Evolutionary conservation across 2,888 invertebrate genomes (phyloP), one percentile per base, ranked within the genome.

Genomic region (Acleris emargana): DNA sequence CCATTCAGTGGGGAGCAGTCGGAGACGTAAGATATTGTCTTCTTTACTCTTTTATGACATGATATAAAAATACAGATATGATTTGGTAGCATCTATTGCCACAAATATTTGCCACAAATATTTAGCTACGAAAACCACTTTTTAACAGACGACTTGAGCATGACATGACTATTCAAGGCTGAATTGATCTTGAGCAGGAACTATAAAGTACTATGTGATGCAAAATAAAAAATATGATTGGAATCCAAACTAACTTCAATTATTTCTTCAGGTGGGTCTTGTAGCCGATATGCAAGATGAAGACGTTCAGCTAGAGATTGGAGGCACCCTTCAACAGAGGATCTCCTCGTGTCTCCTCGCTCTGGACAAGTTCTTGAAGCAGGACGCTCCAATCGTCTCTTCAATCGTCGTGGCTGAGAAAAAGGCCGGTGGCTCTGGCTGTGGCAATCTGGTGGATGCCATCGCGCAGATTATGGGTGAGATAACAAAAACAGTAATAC

Each of bases 1-100:
- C 98, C 2, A 95, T 98, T 11, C 97, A 98, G 82, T 98, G 98
- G 98, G 98, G 98, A 45, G 98, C 97, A 45, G 94, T 98, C 59
- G 98, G 97, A 60, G 98, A 98, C 85, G 96, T 96, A 62, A 95
- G 96, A 76, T 4, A 87, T 94, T 38, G 4, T 38, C 4, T 42
- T 22, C 4, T 20, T 22, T 7, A 17, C 11, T 16, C 16, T n/a
- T 43, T 16, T n/a, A 3, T 43, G 3, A 28, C 7, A 28, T 25
- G 25, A 25, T 32, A 32, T 11, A 32, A 32, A 32, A 11, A 11
- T n/a, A 32, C 11, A 32, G 9, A 32, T 11, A 38, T 13, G 13
- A 4, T 38, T 13, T 38, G 13, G 13, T 38, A 38, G 13, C 38
- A 13, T 13, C 3, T 38, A 4, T 13, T 13, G 38, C 38, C 4